Evolutionary conservation across 2,113 vertebrate genomes (phyloP).

Genomic region (Galemys pyrenaicus): DNA sequence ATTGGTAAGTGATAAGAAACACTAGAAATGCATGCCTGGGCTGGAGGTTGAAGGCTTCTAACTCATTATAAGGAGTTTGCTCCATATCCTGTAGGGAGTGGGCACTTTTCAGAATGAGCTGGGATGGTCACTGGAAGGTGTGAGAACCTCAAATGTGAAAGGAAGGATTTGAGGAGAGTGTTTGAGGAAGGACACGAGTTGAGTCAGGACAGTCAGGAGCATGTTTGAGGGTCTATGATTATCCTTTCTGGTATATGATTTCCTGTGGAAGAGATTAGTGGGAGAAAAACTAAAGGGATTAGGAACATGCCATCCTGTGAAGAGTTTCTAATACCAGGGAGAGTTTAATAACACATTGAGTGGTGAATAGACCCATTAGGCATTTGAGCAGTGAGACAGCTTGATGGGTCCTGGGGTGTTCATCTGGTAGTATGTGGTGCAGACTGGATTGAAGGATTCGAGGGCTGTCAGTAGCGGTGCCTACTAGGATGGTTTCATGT

Average conservation of each 20-base stretch:
- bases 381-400: background rate
- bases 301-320: background rate
- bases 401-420: background rate
- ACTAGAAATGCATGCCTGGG: background rate
- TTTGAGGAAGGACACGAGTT: background rate
- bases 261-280: background rate
- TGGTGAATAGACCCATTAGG: background rate
- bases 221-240: background rate
- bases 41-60: background rate
- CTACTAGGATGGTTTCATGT: background rate
- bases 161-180: background rate
- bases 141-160: background rate
- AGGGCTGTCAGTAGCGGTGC: background rate
- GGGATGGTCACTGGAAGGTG: background rate
- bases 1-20: background rate
- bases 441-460: background rate
- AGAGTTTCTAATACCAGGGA: background rate
- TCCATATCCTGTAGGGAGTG: background rate
- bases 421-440: background rate
- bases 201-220: background rate
- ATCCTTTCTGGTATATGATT: background rate
- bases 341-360: background rate
- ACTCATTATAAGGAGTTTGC: background rate
- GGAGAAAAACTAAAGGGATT: background rate
- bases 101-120: background rate